A percentile compares a stretch with the other conserved stretches of the same genome.
These are phyloP conservation scores for Agelaius tricolor DNA, from an alignment of 2,113 vertebrate genomes.

Conservation along the genomic window DNA sequence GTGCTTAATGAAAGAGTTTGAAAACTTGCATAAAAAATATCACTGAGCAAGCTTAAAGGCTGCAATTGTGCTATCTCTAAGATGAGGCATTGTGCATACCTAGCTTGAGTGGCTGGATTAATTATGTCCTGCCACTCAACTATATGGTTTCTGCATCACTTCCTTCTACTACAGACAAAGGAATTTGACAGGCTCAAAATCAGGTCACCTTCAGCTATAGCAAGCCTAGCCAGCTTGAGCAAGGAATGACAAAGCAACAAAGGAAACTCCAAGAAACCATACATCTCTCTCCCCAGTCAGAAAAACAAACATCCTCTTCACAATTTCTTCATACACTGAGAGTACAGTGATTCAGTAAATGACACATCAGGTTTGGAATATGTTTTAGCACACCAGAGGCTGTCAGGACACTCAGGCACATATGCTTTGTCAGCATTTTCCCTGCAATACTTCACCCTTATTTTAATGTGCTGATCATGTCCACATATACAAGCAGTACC, in stretches of 20 bases:
- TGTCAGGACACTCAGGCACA: neutral
- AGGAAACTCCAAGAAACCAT: neutral
- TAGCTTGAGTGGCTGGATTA: neutral
- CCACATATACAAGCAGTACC: neutral
- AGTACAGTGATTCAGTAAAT: neutral
- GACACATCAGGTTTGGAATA: neutral
- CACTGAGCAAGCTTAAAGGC: neutral
- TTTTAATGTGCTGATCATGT: neutral
- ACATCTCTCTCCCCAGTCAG: neutral
- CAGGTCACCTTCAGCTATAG: conserved; percentile 1
- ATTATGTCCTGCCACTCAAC: neutral
- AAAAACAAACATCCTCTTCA: neutral
- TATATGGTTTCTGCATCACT: neutral
- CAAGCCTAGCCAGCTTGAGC: neutral
- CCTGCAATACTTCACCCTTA: neutral
- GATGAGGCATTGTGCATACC: neutral
- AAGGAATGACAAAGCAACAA: neutral
- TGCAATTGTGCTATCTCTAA: neutral
- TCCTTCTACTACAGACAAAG: neutral
- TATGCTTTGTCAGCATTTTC: neutral
- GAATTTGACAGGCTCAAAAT: neutral
- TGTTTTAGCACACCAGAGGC: fast-evolving
- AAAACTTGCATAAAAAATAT: neutral
- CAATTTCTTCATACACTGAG: neutral
- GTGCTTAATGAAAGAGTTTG: neutral